Conservation (phyloP, 2,888 invertebrate species). For the Microplitis manilae region DNA sequence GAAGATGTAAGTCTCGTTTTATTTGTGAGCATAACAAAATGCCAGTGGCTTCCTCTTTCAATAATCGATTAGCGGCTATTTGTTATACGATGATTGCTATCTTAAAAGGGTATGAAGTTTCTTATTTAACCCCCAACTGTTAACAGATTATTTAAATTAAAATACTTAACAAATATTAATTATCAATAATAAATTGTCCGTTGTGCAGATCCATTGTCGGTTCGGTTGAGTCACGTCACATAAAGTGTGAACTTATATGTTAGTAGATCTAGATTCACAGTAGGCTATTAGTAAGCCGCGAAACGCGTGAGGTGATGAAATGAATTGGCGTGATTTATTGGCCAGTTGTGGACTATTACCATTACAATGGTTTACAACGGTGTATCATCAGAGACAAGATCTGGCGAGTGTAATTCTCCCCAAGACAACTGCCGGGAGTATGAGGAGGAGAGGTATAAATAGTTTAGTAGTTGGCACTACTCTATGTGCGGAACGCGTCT, state of each 20-base stretch:
- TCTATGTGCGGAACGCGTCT: slow-evolving; percentile 6
- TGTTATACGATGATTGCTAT: not conserved
- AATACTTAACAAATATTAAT: not conserved
- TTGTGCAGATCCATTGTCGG: too few relatives aligned
- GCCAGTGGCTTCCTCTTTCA: slow-evolving; percentile 1
- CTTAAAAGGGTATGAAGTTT: not conserved
- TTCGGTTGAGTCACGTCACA: too few relatives aligned
- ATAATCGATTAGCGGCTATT: not conserved
- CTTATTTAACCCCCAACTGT: not conserved
- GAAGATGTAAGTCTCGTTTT: not conserved
- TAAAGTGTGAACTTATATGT: too few relatives aligned
- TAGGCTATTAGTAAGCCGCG: not conserved
- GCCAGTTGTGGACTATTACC: slow-evolving; percentile 59
- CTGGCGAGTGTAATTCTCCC: slow-evolving; percentile 42
- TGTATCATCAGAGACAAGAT: slow-evolving; percentile 58
- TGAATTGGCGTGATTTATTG: slow-evolving; percentile 53
- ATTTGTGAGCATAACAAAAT: not conserved
- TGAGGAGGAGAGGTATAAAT: slow-evolving; percentile 8
- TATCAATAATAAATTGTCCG: too few relatives aligned
- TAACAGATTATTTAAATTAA: not conserved
- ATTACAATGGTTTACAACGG: slow-evolving; percentile 67
- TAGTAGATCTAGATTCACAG: not conserved
- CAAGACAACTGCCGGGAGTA: not conserved
- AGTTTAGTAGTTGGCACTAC: slow-evolving; percentile 26
- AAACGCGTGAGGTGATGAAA: slow-evolving; percentile 13